These are phyloP conservation scores for Arbacia lixula DNA, from an alignment of 53 echinoderm and acorn worm genomes.

Conservation along the genomic window DNA sequence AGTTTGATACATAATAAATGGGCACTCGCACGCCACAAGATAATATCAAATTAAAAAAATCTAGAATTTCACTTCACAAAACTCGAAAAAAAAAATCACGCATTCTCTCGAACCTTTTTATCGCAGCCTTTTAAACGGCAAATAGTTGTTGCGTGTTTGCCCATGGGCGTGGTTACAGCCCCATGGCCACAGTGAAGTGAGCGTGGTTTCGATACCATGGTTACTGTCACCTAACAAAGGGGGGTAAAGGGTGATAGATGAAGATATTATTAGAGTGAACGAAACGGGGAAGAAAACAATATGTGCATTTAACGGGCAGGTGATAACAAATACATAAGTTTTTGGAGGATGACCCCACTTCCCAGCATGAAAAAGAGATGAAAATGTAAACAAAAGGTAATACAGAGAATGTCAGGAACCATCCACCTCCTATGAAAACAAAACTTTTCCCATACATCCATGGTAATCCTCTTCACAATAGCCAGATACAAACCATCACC, in stretches of 20 bases:
- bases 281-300: background rate
- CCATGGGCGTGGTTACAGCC: constrained; percentile 42
- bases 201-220: constrained; percentile 49
- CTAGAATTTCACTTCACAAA: constrained; percentile 54
- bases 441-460: too few relatives aligned
- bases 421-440: too few relatives aligned
- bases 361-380: too few relatives aligned
- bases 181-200: constrained; percentile 52
- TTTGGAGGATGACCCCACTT: too few relatives aligned
- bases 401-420: too few relatives aligned
- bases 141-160: constrained; percentile 27
- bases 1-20: constrained; percentile 45
- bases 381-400: too few relatives aligned
- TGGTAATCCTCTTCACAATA: too few relatives aligned
- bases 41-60: constrained; percentile 46
- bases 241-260: constrained; percentile 44
- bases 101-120: constrained; percentile 51
- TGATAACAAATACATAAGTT: too few relatives aligned
- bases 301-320: too few relatives aligned
- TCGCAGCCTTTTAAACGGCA: constrained; percentile 44
- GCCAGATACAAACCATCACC: background rate
- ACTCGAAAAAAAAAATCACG: constrained; percentile 50
- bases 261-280: constrained; percentile 42
- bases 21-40: constrained; percentile 50
- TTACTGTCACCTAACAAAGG: constrained; percentile 47